Base-by-base conservation (phyloP, 2,888 invertebrate species). In the Laothoe populi region DNA sequence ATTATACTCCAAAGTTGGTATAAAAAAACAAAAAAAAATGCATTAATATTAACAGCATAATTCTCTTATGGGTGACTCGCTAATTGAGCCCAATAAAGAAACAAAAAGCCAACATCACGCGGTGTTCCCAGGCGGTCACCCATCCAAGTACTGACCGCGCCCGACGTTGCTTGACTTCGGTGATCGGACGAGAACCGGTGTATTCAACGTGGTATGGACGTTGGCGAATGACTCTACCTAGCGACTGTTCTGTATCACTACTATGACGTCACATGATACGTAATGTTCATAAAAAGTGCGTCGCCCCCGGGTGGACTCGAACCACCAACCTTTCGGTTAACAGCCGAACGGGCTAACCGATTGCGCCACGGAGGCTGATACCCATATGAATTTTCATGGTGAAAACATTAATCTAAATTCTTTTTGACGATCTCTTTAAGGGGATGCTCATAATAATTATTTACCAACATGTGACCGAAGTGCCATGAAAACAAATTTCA, bases 281-380 rank as follows among this genome's bases (percentile, higher is more conserved):
- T n/a, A n/a, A n/a, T n/a, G n/a, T 5, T 46, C 7, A 2, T 0
- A 48, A 48, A 48, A 48, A 48, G 13, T 16, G 7, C n/a, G 24
- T 49, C 49, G 16, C n/a, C n/a, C n/a, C n/a, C n/a, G n/a, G n/a
- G n/a, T n/a, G n/a, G n/a, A n/a, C n/a, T n/a, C n/a, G n/a, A n/a
- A n/a, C n/a, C n/a, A n/a, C n/a, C n/a, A n/a, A n/a, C n/a, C n/a
- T 97, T 97, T 97, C 97, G 97, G 97, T 97, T 97, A 97, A 97
- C 97, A 97, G 97, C 97, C 97, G 97, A 97, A 97, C 97, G 97
- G 97, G 97, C 97, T 97, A 97, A 94, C 97, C 97, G 84, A 96
- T 97, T 87, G 86, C 87, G 87, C 87, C 87, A 87, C 87, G 84
- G 79, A 86, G 85, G 83, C 82, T n/a, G 26, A 16, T 16, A 16